These are phyloP conservation scores for Columba janthina DNA, from an alignment of 2,113 vertebrate genomes.

Conservation along the genomic window DNA sequence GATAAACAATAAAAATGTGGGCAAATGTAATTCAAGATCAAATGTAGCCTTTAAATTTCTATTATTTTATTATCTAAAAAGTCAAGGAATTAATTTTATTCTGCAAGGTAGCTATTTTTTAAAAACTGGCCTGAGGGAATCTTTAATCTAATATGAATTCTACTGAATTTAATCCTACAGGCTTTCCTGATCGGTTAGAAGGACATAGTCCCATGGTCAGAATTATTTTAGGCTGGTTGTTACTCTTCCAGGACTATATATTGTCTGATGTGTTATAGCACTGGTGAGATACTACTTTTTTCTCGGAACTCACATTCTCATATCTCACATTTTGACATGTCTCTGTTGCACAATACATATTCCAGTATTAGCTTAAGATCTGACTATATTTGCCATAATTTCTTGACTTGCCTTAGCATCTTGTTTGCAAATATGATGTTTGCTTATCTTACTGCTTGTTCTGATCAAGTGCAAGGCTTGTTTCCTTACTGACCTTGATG, in stretches of 20 bases:
- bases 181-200: not conserved
- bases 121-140: not conserved
- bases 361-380: not conserved
- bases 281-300: not conserved
- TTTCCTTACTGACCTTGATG: not conserved
- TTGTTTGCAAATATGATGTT: not conserved
- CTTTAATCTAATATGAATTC: not conserved
- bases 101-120: not conserved
- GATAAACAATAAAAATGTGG: not conserved
- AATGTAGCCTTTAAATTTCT: not conserved
- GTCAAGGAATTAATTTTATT: not conserved
- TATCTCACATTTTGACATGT: not conserved
- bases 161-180: not conserved
- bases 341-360: not conserved
- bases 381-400: not conserved
- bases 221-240: not conserved
- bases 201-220: not conserved
- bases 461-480: not conserved
- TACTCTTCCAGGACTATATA: not conserved
- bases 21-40: not conserved
- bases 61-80: not conserved
- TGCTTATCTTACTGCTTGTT: not conserved
- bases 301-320: not conserved
- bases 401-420: not conserved
- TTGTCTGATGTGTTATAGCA: not conserved